phyloP scores from a whole-genome alignment of 2,113 vertebrate species.

The Chloropsis cyanopogon region DNA sequence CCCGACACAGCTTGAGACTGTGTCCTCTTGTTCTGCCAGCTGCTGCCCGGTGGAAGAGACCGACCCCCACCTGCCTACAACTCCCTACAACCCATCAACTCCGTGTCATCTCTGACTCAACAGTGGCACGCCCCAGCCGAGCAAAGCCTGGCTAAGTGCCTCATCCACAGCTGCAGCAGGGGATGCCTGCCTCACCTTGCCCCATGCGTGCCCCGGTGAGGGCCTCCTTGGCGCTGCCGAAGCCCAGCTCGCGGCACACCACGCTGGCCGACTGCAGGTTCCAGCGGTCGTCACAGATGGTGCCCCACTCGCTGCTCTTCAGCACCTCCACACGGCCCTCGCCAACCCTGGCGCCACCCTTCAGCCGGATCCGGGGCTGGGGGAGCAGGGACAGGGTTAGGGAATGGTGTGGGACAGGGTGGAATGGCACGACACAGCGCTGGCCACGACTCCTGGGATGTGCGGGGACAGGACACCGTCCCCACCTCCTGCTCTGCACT shows the following conservation, averaged over 20 bases:
- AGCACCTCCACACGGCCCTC: slow-evolving; percentile 94
- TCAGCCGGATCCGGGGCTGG: slow-evolving; percentile 82
- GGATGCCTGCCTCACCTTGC: slow-evolving; percentile 76
- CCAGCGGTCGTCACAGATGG: slow-evolving; percentile 93
- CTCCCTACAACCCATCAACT: too few relatives aligned
- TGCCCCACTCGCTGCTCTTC: slow-evolving; percentile 88
- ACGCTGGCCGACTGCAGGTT: slow-evolving; percentile 89
- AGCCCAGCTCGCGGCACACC: slow-evolving; percentile 94
- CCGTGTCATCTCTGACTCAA: too few relatives aligned
- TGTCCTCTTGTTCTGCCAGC: too few relatives aligned
- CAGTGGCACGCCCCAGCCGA: too few relatives aligned
- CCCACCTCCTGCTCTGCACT: neutral
- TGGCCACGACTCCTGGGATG: neutral
- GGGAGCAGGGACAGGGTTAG: neutral
- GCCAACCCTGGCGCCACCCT: slow-evolving; percentile 82
- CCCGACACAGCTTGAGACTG: too few relatives aligned
- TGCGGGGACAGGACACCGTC: fast-evolving
- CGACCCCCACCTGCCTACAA: too few relatives aligned
- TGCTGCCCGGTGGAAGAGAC: too few relatives aligned
- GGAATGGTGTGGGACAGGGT: too few relatives aligned
- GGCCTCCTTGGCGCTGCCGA: slow-evolving; percentile 91
- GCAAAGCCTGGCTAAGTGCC: neutral
- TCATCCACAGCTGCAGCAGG: fast-evolving
- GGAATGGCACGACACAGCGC: neutral
- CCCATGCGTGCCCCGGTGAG: slow-evolving; percentile 92